phyloP scores from a whole-genome alignment of 2,888 invertebrate genomes.

The Tholera decimalis region DNA sequence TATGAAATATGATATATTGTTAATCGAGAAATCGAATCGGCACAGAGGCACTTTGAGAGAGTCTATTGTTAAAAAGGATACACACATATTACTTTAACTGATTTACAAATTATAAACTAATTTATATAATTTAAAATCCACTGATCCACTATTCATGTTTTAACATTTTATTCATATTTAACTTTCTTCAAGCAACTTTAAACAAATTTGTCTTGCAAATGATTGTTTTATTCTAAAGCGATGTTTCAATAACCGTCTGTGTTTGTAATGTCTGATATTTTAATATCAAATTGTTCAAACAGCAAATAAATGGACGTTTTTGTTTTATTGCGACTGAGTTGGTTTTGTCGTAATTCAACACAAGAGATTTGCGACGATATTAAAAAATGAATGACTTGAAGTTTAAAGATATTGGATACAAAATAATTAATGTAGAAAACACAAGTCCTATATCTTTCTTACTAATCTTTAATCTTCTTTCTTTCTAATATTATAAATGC shows the following conservation, averaged over 20 bases:
- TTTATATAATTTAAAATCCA: too few species aligned
- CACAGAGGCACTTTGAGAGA: too few species aligned
- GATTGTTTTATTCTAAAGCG: neutral
- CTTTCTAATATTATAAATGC: too few species aligned
- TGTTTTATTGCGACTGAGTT: neutral
- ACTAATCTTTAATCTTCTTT: too few species aligned
- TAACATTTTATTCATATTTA: neutral
- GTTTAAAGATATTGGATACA: neutral
- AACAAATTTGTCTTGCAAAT: neutral
- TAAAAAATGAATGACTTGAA: neutral
- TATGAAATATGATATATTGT: too few species aligned
- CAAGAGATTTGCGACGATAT: neutral
- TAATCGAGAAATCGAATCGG: too few species aligned
- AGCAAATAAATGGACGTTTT: conserved; percentile 9
- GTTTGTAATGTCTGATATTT: neutral
- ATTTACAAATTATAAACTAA: too few species aligned
- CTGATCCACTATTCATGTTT: neutral
- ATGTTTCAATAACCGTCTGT: conserved; percentile 2
- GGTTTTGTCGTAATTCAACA: conserved; percentile 2
- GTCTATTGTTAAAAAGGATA: too few species aligned
- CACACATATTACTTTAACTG: too few species aligned
- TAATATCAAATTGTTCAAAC: neutral
- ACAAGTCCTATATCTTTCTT: neutral
- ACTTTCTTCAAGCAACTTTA: neutral
- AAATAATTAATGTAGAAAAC: neutral